Evolutionary conservation across 2,113 vertebrate genomes (phyloP).

Genomic region (Tragelaphus imberbis): DNA sequence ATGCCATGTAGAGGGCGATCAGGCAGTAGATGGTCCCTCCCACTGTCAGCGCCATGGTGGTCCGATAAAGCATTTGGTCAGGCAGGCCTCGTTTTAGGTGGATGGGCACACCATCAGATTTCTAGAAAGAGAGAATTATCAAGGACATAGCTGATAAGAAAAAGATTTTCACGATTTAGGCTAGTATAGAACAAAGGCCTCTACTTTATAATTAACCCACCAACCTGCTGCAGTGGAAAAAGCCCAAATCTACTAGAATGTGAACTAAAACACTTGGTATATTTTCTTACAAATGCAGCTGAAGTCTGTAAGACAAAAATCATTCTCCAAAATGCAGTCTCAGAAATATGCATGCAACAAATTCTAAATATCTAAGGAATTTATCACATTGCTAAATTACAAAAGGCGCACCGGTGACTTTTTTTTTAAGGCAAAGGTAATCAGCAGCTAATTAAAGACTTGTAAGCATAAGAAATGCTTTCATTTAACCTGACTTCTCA

Average conservation of each 20-base stretch:
- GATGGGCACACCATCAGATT: constrained; percentile 86
- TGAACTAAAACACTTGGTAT: neutral
- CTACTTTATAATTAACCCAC: neutral
- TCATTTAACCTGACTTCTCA: neutral
- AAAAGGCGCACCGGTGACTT: neutral
- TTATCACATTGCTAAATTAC: neutral
- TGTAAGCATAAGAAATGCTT: neutral
- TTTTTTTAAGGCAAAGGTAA: neutral
- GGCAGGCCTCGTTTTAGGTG: constrained; percentile 91
- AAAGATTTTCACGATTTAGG: neutral
- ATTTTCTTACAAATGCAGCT: constrained; percentile 56
- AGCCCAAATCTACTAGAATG: constrained; percentile 22
- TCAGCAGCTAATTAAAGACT: neutral
- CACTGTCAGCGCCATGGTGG: constrained; percentile 95
- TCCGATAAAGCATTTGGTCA: constrained; percentile 93
- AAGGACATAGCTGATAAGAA: neutral
- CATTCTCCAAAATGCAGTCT: constrained; percentile 41
- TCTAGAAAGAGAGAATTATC: constrained; percentile 75
- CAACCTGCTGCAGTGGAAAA: neutral
- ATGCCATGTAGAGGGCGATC: constrained; percentile 91
- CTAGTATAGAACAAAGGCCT: neutral
- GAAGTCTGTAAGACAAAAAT: neutral
- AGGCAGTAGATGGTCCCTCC: constrained; percentile 94
- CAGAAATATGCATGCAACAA: neutral
- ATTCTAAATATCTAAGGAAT: neutral